Evolutionary conservation across 2,113 vertebrate genomes (phyloP).

Genomic region (Prietella phreatophila): DNA sequence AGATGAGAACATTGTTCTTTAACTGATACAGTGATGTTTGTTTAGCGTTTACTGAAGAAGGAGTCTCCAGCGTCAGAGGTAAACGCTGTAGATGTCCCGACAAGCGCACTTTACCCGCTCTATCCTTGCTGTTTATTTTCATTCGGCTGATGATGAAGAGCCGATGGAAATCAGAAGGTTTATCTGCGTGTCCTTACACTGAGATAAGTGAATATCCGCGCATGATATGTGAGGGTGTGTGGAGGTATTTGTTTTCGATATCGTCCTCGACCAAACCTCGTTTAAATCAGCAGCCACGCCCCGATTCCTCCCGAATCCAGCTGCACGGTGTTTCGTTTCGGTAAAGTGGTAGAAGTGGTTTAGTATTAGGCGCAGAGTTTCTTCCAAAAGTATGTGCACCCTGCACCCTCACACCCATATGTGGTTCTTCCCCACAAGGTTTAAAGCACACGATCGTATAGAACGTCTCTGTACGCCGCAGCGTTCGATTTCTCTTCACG

Average conservation of each 20-base stretch:
- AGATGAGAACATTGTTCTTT: too few relatives aligned
- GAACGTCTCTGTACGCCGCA: neutral
- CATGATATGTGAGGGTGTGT: neutral
- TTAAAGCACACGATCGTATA: neutral
- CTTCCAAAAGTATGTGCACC: neutral
- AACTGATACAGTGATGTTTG: too few relatives aligned
- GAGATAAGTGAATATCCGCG: neutral
- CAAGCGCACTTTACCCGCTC: neutral
- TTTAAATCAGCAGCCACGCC: neutral
- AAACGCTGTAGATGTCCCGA: too few relatives aligned
- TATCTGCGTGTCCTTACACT: neutral
- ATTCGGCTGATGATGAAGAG: neutral
- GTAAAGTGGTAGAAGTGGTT: neutral
- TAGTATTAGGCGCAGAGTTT: neutral
- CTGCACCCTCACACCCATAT: too few relatives aligned
- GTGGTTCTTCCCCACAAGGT: neutral
- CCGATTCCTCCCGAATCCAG: conserved; percentile 2
- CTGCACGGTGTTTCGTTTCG: neutral
- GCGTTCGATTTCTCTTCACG: neutral
- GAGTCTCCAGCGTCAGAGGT: too few relatives aligned
- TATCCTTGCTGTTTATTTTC: neutral
- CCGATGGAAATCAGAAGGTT: neutral
- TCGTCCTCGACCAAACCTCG: neutral
- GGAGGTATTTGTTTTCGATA: neutral
- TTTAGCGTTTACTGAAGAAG: too few relatives aligned